Conservation (phyloP, 2,888 invertebrate species). For the Drosophila conformis region DNA sequence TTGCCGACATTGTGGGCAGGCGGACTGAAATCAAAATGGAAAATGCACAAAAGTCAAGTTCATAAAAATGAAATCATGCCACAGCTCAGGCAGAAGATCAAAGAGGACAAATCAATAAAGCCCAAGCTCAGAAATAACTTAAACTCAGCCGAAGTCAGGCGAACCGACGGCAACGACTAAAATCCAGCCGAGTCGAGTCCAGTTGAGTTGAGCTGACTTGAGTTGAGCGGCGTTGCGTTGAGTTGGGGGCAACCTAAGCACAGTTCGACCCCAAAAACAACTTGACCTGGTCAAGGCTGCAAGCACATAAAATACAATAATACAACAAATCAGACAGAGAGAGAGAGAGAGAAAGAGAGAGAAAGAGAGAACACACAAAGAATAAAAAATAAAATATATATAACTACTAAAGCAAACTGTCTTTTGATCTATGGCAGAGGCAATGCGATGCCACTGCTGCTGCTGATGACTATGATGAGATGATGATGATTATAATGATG, state of each 20-base stretch:
- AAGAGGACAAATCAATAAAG: conserved; percentile 82
- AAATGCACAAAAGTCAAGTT: conserved; percentile 75
- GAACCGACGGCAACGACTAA: not conserved
- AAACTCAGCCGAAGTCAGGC: conserved; percentile 44
- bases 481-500: conserved; percentile 52
- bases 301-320: conserved; percentile 80
- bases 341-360: not conserved
- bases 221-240: conserved; percentile 1
- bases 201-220: conserved; percentile 6
- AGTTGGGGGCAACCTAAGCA: conserved; percentile 41
- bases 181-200: conserved; percentile 7
- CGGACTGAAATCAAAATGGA: conserved; percentile 45
- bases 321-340: conserved; percentile 59
- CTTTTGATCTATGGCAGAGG: conserved; percentile 76
- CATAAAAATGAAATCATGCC: conserved; percentile 81
- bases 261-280: conserved; percentile 72
- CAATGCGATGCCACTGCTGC: conserved; percentile 22
- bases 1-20: conserved; percentile 13
- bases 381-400: conserved; percentile 26
- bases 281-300: conserved; percentile 83
- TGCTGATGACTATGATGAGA: conserved; percentile 44
- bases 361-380: conserved; percentile 1
- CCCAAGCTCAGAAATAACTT: conserved; percentile 38
- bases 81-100: conserved; percentile 79
- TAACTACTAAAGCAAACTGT: conserved; percentile 78